Evolutionary conservation across 2,797 vertebrate species (phyloP).

Genomic region (Alcedo atthis): DNA sequence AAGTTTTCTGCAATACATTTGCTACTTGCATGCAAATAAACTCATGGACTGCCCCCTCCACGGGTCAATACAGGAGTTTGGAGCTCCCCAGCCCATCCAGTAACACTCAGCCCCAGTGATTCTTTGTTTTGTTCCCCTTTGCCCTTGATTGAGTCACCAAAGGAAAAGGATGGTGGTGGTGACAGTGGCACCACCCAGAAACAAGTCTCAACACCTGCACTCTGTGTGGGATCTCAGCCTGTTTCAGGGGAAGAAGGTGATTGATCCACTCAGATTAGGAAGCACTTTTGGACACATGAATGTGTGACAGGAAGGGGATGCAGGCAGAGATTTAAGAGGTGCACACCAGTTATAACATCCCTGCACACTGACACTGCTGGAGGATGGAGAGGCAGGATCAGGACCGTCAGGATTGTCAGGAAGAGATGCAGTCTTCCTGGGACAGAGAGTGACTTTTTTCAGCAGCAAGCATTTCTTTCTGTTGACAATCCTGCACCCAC

Average conservation of each 20-base stretch:
- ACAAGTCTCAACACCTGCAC: background rate
- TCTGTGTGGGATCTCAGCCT: background rate
- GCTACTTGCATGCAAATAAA: background rate
- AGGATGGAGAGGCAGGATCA: background rate
- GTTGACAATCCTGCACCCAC: background rate
- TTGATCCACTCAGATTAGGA: background rate
- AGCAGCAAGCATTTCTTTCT: background rate
- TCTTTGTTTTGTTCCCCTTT: background rate
- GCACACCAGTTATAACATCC: rapidly evolving
- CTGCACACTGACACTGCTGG: rapidly evolving
- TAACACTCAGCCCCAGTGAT: background rate
- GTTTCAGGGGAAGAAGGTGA: background rate
- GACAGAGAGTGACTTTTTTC: background rate
- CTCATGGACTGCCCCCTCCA: background rate
- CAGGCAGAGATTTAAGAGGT: background rate
- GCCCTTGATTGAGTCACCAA: background rate
- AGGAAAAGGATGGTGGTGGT: background rate
- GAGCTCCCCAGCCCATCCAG: background rate
- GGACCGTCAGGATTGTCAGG: background rate
- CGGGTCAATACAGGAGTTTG: background rate
- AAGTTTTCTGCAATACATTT: background rate
- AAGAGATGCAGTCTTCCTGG: background rate
- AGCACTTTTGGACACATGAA: background rate
- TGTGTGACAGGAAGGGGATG: background rate
- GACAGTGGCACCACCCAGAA: background rate